phyloP scores from a whole-genome alignment of 2,888 invertebrate genomes.

The Agonopterix heracliana region DNA sequence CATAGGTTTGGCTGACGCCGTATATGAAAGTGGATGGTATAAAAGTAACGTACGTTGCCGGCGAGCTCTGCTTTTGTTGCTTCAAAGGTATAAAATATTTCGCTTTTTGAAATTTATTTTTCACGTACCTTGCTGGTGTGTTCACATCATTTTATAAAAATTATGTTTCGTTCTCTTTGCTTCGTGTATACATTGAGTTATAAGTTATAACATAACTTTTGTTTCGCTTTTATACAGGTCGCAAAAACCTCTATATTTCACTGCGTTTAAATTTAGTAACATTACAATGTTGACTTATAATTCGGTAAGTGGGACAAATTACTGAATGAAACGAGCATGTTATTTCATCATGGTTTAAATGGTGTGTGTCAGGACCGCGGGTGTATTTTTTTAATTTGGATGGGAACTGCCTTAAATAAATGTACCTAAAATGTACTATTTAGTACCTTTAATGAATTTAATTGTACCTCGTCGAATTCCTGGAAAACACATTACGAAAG shows the following conservation, averaged over 20 bases:
- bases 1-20: conserved; percentile 48
- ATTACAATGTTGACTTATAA: conserved; percentile 56
- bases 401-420: too few relatives aligned
- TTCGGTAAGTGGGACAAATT: conserved; percentile 35
- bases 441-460: too few relatives aligned
- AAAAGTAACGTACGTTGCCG: conserved; percentile 39
- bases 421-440: too few relatives aligned
- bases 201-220: neutral
- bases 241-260: conserved; percentile 57
- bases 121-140: neutral
- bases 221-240: conserved; percentile 34
- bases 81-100: conserved; percentile 42
- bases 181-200: too few relatives aligned
- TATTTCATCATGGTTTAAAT: too few relatives aligned
- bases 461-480: too few relatives aligned
- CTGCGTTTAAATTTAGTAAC: conserved; percentile 51
- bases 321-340: too few relatives aligned
- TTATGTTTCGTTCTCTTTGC: neutral
- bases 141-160: neutral
- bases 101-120: neutral
- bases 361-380: too few relatives aligned
- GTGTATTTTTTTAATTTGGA: too few relatives aligned
- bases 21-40: conserved; percentile 56
- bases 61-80: conserved; percentile 39
- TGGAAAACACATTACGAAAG: too few relatives aligned